Conservation (phyloP, 2,113 vertebrate species). For the Tauraco erythrolophus region DNA sequence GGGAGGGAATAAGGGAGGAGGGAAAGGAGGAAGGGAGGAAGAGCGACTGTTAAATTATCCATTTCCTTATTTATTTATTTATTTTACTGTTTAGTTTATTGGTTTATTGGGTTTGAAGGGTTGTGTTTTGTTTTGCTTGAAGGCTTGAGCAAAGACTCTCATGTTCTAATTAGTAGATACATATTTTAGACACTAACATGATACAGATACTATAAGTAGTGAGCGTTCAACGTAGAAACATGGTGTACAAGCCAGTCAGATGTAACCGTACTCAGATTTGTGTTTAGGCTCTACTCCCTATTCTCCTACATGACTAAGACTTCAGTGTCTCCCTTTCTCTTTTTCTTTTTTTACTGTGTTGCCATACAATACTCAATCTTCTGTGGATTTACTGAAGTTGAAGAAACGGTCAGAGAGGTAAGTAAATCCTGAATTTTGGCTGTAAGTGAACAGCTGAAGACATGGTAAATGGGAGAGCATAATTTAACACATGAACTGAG, state of each 20-base stretch:
- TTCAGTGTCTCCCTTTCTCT: neutral
- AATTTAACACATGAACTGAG: neutral
- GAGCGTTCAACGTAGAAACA: neutral
- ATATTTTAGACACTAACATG: neutral
- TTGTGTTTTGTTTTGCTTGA: neutral
- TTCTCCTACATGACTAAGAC: neutral
- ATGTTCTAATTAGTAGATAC: neutral
- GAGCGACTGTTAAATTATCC: neutral
- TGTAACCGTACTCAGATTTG: neutral
- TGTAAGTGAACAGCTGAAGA: neutral
- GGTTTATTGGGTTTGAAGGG: neutral
- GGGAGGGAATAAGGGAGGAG: neutral
- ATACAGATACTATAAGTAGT: neutral
- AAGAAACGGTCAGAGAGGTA: neutral
- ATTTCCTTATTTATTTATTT: no score
- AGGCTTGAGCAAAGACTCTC: neutral
- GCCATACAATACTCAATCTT: neutral
- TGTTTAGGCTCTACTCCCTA: neutral
- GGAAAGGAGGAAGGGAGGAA: neutral
- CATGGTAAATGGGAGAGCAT: neutral
- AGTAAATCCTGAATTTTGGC: neutral
- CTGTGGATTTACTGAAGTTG: neutral
- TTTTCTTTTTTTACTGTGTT: neutral
- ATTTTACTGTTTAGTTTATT: neutral
- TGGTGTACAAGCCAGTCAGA: neutral